Evolutionary conservation across 2,797 vertebrate genomes (phyloP).

Genomic region (Apodemus agrarius): DNA sequence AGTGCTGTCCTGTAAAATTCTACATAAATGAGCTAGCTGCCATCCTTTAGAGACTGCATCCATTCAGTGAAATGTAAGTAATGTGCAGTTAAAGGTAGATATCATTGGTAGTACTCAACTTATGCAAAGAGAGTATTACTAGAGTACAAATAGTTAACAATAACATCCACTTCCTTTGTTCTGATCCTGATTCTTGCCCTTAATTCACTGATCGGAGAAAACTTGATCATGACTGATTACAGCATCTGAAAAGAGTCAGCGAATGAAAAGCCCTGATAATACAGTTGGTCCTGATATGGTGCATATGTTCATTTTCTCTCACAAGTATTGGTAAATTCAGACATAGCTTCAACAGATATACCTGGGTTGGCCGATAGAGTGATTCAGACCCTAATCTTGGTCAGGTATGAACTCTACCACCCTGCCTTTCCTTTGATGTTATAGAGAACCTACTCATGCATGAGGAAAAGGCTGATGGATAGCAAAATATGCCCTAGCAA

Average conservation of each 20-base stretch:
- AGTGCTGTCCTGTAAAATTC: background rate
- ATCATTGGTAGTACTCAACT: background rate
- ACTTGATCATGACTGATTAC: background rate
- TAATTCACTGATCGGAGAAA: background rate
- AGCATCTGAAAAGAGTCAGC: background rate
- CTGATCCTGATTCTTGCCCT: background rate
- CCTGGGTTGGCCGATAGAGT: background rate
- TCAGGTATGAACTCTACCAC: fast-evolving
- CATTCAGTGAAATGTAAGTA: background rate
- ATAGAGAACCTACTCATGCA: background rate
- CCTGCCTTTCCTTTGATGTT: background rate
- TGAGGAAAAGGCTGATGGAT: background rate
- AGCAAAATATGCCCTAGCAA: background rate
- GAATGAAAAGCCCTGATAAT: background rate
- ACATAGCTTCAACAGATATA: background rate
- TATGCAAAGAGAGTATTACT: background rate
- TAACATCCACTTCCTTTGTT: background rate
- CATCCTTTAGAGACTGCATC: background rate
- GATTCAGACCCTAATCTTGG: background rate
- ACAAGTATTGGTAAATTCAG: background rate
- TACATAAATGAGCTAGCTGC: background rate
- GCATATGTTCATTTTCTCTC: background rate
- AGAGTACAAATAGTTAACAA: background rate
- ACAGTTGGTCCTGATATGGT: background rate
- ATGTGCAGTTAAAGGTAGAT: background rate